Percentiles rank a stretch among this genome's conserved stretches.
Conservation (phyloP, 2,113 vertebrate genomes). For the Micromys minutus region DNA sequence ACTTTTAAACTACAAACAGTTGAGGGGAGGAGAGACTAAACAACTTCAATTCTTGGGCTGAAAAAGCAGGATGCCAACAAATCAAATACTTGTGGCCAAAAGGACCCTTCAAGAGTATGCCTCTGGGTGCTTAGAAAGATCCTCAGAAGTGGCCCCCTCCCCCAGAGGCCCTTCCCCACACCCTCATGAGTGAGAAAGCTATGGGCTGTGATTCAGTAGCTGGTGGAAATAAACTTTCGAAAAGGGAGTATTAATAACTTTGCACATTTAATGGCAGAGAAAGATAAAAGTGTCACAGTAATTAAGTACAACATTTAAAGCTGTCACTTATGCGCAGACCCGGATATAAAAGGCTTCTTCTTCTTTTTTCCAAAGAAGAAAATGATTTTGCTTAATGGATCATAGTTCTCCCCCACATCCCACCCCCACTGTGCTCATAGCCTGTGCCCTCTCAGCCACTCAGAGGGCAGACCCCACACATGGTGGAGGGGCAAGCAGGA, state of each 20-base stretch:
- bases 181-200: slow-evolving; percentile 54
- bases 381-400: slow-evolving; percentile 58
- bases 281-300: slow-evolving; percentile 75
- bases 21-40: neutral
- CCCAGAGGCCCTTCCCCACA: neutral
- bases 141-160: neutral
- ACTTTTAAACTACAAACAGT: neutral
- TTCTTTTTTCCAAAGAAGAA: slow-evolving; percentile 42
- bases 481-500: neutral
- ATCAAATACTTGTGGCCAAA: neutral
- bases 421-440: neutral
- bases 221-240: slow-evolving; percentile 73
- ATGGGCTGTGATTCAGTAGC: slow-evolving; percentile 67
- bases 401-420: slow-evolving; percentile 54
- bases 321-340: slow-evolving; percentile 64
- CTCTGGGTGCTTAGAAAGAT: slow-evolving; percentile 8
- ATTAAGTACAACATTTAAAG: slow-evolving; percentile 72
- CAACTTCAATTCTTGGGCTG: neutral
- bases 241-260: slow-evolving; percentile 70
- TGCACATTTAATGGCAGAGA: slow-evolving; percentile 73
- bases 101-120: neutral
- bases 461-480: neutral
- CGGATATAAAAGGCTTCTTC: slow-evolving; percentile 54
- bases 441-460: neutral
- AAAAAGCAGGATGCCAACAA: neutral